A percentile compares a stretch with the other conserved stretches of the same genome.
These are phyloP conservation scores for Melospiza melodia DNA, from an alignment of 2,113 vertebrate species.

Conservation along the genomic window DNA sequence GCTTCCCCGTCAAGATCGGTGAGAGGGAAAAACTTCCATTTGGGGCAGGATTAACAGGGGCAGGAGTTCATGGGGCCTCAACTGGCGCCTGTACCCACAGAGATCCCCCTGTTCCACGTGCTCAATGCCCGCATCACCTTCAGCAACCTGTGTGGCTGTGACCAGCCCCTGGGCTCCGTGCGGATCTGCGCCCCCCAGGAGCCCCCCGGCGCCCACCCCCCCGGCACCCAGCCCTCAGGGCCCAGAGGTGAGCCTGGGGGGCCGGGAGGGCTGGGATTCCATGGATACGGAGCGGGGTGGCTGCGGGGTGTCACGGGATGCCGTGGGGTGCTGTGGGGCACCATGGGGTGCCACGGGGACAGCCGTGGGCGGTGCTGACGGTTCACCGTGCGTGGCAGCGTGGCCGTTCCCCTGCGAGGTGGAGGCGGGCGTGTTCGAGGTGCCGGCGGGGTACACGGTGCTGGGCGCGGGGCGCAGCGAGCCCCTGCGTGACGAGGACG, in stretches of 20 bases:
- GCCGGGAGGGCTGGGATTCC: accelerated
- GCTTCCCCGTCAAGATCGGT: conserved; percentile 96
- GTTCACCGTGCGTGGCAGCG: accelerated
- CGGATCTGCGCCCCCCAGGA: conserved; percentile 30
- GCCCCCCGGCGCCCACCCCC: neutral
- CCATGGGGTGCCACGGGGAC: accelerated
- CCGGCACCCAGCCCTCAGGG: neutral
- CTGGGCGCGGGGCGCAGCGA: conserved; percentile 88
- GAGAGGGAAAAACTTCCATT: neutral
- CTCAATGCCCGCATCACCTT: conserved; percentile 97
- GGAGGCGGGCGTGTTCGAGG: conserved; percentile 88
- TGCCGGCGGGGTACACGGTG: conserved; percentile 88
- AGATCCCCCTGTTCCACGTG: conserved; percentile 96
- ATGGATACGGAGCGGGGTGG: accelerated
- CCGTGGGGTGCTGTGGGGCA: accelerated
- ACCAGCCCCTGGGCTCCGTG: conserved; percentile 83
- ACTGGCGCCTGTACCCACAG: conserved; percentile 48
- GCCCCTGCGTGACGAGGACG: conserved; percentile 90
- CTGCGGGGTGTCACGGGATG: accelerated
- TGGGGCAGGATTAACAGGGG: neutral
- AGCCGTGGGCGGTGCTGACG: accelerated
- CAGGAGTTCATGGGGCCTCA: neutral
- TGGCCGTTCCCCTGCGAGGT: neutral
- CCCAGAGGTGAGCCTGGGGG: neutral
- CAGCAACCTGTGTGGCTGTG: conserved; percentile 92